Percentiles rank a stretch among this genome's conserved stretches.
phyloP scores from a whole-genome alignment of 2,888 invertebrate species.

The Dryobota labecula region DNA sequence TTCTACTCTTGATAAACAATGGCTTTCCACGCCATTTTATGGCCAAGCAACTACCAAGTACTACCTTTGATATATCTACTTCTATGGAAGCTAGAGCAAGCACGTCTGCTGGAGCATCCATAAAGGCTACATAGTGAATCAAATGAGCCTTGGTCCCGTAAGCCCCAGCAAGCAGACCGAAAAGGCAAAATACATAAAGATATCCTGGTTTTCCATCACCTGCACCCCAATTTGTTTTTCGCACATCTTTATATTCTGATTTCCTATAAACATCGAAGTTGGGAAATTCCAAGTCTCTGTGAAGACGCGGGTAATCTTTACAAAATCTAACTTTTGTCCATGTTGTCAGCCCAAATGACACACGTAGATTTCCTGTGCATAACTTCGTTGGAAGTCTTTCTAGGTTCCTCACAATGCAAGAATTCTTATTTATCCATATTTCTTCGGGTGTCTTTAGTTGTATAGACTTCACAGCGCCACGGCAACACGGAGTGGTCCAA shows the following conservation, averaged over 20 bases:
- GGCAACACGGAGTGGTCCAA: conserved; percentile 68
- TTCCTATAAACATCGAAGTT: conserved; percentile 84
- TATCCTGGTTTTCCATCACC: conserved; percentile 82
- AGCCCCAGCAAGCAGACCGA: conserved; percentile 89
- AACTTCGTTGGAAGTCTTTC: conserved; percentile 46
- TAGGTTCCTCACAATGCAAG: conserved; percentile 8
- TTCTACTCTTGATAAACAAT: conserved; percentile 93
- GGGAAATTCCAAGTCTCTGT: conserved; percentile 81
- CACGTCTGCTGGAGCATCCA: conserved; percentile 94
- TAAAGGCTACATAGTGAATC: conserved; percentile 89
- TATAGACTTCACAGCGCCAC: conserved; percentile 60
- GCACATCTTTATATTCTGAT: conserved; percentile 76
- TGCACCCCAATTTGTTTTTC: conserved; percentile 77
- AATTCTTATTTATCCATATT: conserved; percentile 12
- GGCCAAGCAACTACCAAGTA: conserved; percentile 91
- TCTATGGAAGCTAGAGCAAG: conserved; percentile 94
- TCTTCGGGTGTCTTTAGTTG: conserved; percentile 40
- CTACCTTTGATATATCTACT: conserved; percentile 92
- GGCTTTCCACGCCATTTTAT: conserved; percentile 96
- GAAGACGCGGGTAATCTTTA: conserved; percentile 78
- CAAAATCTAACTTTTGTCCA: conserved; percentile 83
- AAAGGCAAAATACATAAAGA: conserved; percentile 88
- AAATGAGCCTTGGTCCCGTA: conserved; percentile 92
- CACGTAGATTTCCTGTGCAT: conserved; percentile 47
- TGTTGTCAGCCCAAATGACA: conserved; percentile 60